Evolutionary conservation across 2,797 vertebrate genomes (phyloP).

Genomic region (Okamejei kenojei): DNA sequence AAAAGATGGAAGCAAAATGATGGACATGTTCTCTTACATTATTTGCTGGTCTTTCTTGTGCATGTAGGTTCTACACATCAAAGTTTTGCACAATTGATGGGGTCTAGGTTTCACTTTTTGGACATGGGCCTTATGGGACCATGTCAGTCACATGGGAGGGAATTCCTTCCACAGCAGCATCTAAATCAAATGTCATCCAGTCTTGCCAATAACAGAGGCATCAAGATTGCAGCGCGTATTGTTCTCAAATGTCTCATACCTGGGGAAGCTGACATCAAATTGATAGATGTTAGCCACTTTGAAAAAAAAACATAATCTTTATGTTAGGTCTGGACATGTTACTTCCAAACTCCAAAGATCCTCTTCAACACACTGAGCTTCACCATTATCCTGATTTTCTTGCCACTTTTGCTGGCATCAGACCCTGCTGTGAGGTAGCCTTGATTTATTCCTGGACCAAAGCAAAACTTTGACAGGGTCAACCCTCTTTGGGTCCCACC

Average conservation of each 20-base stretch:
- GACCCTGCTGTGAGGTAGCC: background rate
- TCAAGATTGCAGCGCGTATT: background rate
- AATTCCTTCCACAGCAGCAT: too few species aligned
- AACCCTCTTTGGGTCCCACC: too few species aligned
- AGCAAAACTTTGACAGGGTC: background rate
- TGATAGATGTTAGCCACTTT: background rate
- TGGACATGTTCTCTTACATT: too few species aligned
- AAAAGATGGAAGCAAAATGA: too few species aligned
- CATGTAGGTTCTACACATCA: too few species aligned
- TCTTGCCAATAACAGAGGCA: too few species aligned
- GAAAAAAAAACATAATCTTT: background rate
- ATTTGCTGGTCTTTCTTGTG: too few species aligned
- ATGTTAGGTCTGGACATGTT: background rate
- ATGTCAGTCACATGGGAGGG: too few species aligned
- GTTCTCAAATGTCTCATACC: background rate
- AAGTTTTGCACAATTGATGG: too few species aligned
- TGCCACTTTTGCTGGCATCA: background rate
- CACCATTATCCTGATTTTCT: background rate
- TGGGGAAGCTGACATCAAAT: background rate
- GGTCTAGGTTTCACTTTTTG: too few species aligned
- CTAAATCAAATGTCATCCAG: too few species aligned
- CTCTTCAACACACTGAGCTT: background rate
- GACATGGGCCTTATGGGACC: too few species aligned
- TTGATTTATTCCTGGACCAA: background rate
- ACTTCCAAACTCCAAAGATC: background rate